Percentiles rank a stretch among this genome's conserved stretches.
Evolutionary conservation across 2,888 invertebrate genomes (phyloP).

Genomic region (Lasioglossum villosulum): DNA sequence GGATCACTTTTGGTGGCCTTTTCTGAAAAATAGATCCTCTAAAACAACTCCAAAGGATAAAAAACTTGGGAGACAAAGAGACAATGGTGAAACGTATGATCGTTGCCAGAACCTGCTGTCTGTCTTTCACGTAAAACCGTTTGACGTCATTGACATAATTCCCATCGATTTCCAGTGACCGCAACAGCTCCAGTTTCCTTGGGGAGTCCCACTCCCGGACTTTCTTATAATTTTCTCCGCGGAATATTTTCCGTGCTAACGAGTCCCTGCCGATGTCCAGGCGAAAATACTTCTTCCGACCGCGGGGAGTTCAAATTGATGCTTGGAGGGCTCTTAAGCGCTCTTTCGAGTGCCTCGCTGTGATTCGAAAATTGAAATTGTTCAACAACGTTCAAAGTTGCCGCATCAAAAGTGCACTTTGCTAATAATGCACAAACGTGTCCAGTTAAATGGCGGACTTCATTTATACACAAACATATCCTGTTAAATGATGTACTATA

Average conservation of each 20-base stretch:
- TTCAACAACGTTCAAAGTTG: background rate
- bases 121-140: conserved; percentile 17
- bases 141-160: conserved; percentile 39
- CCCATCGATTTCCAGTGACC: conserved; percentile 34
- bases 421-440: background rate
- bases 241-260: background rate
- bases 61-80: background rate
- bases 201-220: background rate
- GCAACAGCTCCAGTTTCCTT: background rate
- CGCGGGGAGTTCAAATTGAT: background rate
- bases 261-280: background rate
- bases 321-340: background rate
- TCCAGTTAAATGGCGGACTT: background rate
- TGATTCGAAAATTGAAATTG: background rate
- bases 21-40: background rate
- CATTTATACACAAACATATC: too few species aligned
- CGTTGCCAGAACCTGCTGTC: background rate
- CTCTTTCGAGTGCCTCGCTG: background rate
- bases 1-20: background rate
- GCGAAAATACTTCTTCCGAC: background rate
- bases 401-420: background rate
- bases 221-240: background rate
- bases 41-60: background rate
- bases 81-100: background rate
- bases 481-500: too few species aligned